phyloP scores from a whole-genome alignment of 2,113 vertebrate species.

The Spea multiplicata region DNA sequence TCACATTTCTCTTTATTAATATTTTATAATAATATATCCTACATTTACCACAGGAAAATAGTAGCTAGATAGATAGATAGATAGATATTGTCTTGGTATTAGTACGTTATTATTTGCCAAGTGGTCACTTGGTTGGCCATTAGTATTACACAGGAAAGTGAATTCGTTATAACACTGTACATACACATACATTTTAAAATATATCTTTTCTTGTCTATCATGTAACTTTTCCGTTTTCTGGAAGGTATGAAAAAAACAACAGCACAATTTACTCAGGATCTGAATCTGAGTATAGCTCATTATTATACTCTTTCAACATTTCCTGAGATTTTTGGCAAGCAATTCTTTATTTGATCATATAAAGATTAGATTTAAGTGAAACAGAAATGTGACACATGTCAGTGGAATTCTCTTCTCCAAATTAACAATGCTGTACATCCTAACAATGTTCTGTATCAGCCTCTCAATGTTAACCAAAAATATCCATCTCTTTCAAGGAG shows the following conservation, averaged over 20 bases:
- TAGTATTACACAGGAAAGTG: too few species aligned
- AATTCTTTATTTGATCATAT: constrained; percentile 12
- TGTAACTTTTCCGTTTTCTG: too few species aligned
- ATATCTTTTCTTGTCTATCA: too few species aligned
- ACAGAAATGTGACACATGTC: constrained; percentile 32
- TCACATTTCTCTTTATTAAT: neutral
- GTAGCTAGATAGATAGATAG: too few species aligned
- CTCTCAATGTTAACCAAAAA: constrained; percentile 26
- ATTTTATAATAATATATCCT: neutral
- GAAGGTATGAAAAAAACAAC: neutral
- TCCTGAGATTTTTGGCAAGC: constrained; percentile 13
- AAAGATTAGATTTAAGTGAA: constrained; percentile 27
- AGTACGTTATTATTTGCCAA: too few species aligned
- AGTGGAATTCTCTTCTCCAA: constrained; percentile 15
- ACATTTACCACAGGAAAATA: neutral
- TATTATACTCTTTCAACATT: constrained; percentile 8
- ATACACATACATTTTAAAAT: too few species aligned
- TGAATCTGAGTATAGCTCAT: constrained; percentile 6
- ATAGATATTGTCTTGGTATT: too few species aligned
- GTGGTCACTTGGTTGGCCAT: too few species aligned
- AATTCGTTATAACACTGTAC: too few species aligned
- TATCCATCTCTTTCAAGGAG: constrained; percentile 22
- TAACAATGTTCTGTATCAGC: neutral
- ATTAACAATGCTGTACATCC: constrained; percentile 28
- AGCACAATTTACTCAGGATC: neutral